Percentiles rank a stretch among this genome's conserved stretches.
Evolutionary conservation across 2,888 invertebrate genomes (phyloP).

Genomic region (Gymnocheta viridis): DNA sequence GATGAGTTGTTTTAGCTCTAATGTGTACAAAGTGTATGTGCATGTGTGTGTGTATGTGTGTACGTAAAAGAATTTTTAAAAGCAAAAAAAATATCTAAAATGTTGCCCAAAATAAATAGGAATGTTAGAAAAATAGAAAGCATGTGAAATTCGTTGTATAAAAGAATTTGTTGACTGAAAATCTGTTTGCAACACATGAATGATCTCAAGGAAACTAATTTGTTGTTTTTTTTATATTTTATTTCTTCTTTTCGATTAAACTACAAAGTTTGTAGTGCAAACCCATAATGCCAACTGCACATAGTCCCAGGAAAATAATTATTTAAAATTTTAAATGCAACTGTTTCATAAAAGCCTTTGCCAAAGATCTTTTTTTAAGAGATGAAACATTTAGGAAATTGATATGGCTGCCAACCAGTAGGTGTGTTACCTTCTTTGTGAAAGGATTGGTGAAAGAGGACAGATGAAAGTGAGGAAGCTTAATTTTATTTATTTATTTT

Average conservation of each 20-base stretch:
- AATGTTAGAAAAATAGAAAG: background rate
- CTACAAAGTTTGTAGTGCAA: too few species aligned
- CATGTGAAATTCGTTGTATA: background rate
- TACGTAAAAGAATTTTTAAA: background rate
- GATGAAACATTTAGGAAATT: too few species aligned
- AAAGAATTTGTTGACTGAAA: conserved; percentile 51
- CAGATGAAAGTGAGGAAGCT: too few species aligned
- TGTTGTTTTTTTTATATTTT: conserved; percentile 1
- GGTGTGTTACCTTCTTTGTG: too few species aligned
- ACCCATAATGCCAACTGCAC: background rate
- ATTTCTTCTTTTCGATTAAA: background rate
- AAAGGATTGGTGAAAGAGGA: too few species aligned
- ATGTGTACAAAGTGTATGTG: conserved; percentile 3
- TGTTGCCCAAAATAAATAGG: conserved; percentile 28
- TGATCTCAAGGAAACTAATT: conserved; percentile 57
- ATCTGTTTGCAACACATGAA: conserved; percentile 56
- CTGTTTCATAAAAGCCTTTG: background rate
- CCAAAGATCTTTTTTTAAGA: background rate
- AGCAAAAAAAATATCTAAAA: conserved; percentile 15
- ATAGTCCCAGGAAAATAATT: background rate
- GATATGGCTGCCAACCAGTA: too few species aligned
- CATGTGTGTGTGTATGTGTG: background rate
- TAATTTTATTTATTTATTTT: too few species aligned
- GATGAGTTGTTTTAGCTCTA: conserved; percentile 42
- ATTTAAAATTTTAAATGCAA: background rate